Percentiles rank a stretch among this genome's conserved stretches.
phyloP scores from a whole-genome alignment of 2,888 invertebrate species.

The Nemapogon koenigi region DNA sequence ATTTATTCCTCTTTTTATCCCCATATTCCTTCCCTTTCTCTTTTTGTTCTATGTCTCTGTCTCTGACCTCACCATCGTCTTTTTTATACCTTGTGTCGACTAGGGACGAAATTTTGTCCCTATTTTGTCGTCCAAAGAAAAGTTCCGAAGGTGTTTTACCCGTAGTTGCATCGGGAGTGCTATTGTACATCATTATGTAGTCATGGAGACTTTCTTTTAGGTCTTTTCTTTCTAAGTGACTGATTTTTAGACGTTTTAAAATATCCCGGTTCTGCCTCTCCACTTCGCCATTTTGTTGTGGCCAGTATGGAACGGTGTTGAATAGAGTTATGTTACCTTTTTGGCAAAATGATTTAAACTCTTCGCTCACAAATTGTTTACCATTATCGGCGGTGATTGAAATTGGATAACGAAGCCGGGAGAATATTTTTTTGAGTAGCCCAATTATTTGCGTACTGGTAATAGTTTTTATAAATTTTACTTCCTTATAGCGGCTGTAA shows the following conservation, averaged over 20 bases:
- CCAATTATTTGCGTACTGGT: slow-evolving; percentile 8
- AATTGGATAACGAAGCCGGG: slow-evolving; percentile 11
- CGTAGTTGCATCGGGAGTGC: slow-evolving; percentile 24
- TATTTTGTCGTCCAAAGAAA: slow-evolving; percentile 19
- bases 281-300: slow-evolving; percentile 22
- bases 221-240: slow-evolving; percentile 17
- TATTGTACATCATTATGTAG: slow-evolving; percentile 22
- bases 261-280: slow-evolving; percentile 16
- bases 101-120: slow-evolving; percentile 21
- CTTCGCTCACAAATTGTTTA: slow-evolving; percentile 13
- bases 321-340: slow-evolving; percentile 9
- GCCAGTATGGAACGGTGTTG: slow-evolving; percentile 20
- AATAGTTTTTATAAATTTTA: too few species aligned
- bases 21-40: slow-evolving; percentile 16
- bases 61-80: slow-evolving; percentile 12
- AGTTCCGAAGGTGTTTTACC: slow-evolving; percentile 15
- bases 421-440: slow-evolving; percentile 10
- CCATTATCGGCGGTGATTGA: slow-evolving; percentile 18
- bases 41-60: slow-evolving; percentile 16
- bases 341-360: slow-evolving; percentile 14
- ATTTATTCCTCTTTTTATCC: slow-evolving; percentile 12
- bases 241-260: slow-evolving; percentile 21
- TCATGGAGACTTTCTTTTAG: slow-evolving; percentile 18
- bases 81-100: slow-evolving; percentile 8
- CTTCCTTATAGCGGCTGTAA: too few species aligned